Evolutionary conservation across 2,113 vertebrate genomes (phyloP).

Genomic region (Lynx canadensis): DNA sequence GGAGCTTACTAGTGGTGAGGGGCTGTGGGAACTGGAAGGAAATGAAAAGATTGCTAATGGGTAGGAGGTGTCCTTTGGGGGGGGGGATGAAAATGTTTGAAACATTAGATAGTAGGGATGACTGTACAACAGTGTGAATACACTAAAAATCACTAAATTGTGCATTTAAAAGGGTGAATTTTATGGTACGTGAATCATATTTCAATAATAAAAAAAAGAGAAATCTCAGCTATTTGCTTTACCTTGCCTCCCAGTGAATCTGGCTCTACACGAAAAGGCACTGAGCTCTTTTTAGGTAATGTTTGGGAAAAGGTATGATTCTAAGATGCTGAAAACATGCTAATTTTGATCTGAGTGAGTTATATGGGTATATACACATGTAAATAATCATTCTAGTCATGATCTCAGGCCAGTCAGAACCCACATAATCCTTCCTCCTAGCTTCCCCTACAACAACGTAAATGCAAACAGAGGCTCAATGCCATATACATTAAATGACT

Average conservation of each 20-base stretch:
- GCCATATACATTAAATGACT: background rate
- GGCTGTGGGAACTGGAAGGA: background rate
- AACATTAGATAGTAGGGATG: background rate
- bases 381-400: background rate
- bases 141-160: background rate
- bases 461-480: background rate
- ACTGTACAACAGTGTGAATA: background rate
- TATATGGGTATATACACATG: background rate
- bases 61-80: background rate
- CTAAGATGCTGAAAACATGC: background rate
- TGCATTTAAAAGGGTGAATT: background rate
- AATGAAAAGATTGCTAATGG: background rate
- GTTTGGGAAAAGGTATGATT: background rate
- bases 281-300: background rate
- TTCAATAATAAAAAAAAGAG: background rate
- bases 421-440: background rate
- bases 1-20: background rate
- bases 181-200: background rate
- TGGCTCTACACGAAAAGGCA: background rate
- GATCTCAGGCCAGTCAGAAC: background rate
- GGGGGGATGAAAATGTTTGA: background rate
- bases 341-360: background rate
- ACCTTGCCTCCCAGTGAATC: background rate
- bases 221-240: background rate
- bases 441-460: background rate